Evolutionary conservation across 2,888 invertebrate genomes (phyloP).

Genomic region (Ditylenchus weischeri): DNA sequence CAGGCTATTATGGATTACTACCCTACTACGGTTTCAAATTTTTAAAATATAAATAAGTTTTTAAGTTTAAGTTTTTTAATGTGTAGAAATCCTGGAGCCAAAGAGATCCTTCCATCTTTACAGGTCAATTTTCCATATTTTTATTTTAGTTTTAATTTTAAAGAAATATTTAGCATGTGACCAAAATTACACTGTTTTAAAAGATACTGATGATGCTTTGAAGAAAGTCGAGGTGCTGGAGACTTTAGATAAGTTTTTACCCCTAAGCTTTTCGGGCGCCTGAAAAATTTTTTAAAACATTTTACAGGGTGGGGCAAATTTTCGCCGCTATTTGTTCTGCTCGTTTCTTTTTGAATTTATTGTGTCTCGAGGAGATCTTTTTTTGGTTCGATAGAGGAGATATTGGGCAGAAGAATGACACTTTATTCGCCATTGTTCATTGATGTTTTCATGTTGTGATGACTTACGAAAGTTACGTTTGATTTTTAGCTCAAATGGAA

Average conservation of each 20-base stretch:
- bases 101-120: conserved; percentile 19
- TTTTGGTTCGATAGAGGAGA: too few species aligned
- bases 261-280: neutral
- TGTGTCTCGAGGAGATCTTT: too few species aligned
- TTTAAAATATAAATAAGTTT: neutral
- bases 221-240: conserved; percentile 22
- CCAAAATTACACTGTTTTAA: conserved; percentile 14
- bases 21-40: conserved; percentile 18
- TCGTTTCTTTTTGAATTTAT: too few species aligned
- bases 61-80: neutral
- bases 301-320: too few species aligned
- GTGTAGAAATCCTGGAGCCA: conserved; percentile 23
- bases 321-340: too few species aligned
- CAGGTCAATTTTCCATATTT: neutral
- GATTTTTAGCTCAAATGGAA: too few species aligned
- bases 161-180: conserved; percentile 11
- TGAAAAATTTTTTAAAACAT: too few species aligned
- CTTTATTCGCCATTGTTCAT: too few species aligned
- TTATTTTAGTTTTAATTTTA: too few species aligned
- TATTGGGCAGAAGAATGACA: too few species aligned
- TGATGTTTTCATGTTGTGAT: too few species aligned
- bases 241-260: conserved; percentile 25
- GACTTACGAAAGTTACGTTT: too few species aligned
- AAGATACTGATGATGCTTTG: neutral
- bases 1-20: conserved; percentile 30